Evolutionary conservation across 2,797 vertebrate genomes (phyloP).

Genomic region (Myiothlypis chrysogaster): DNA sequence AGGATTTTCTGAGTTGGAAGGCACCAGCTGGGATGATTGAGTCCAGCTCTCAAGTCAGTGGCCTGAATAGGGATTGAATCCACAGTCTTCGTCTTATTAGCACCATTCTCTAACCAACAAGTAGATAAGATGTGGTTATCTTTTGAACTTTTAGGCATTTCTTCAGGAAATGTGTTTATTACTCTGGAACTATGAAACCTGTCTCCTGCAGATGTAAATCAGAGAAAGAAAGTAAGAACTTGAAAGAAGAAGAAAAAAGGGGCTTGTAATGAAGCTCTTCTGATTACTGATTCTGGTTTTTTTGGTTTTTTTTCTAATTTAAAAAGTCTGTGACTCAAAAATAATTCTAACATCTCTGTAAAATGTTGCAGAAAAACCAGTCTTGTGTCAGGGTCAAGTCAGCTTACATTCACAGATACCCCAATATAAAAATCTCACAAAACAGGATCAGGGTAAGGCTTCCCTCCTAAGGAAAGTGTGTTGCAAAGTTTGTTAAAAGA

Average conservation of each 20-base stretch:
- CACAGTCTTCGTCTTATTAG: no score
- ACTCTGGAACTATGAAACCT: not conserved
- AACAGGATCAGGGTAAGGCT: not conserved
- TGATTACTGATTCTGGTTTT: not conserved
- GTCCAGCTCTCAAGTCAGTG: no score
- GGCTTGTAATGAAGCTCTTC: not conserved
- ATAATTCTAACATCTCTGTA: not conserved
- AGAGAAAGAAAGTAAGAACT: not conserved
- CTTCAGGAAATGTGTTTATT: not conserved
- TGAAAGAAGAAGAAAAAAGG: not conserved
- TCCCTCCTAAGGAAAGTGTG: not conserved
- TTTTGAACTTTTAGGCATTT: not conserved
- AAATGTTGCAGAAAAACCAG: not conserved
- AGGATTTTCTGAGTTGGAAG: not conserved
- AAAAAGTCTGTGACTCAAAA: not conserved
- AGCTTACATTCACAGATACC: rapidly evolving
- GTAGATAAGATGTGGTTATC: not conserved
- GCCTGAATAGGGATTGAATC: rapidly evolving
- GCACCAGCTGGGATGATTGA: not conserved
- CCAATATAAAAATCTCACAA: not conserved
- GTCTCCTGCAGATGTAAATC: not conserved
- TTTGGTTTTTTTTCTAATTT: not conserved
- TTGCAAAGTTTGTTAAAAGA: not conserved
- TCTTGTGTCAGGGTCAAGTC: not conserved
- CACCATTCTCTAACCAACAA: not conserved